A percentile compares a stretch with the other conserved stretches of the same genome.
Evolutionary conservation across 64 coral and sea anemone genomes (phyloP).

Genomic region (Exaiptasia diaphana): DNA sequence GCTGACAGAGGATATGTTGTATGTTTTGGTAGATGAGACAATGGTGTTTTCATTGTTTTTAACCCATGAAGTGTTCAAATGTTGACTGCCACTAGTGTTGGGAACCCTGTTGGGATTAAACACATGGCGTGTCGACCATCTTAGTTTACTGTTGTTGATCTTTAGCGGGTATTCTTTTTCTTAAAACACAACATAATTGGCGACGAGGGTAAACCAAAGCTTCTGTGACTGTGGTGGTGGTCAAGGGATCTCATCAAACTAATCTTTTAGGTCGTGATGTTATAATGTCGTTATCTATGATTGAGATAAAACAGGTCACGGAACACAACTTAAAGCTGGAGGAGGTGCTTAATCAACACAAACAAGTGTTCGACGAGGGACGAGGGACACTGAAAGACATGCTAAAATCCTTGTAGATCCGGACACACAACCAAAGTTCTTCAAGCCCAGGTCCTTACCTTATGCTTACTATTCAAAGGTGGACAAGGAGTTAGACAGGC

Average conservation of each 20-base stretch:
- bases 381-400: not conserved
- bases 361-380: not conserved
- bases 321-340: not conserved
- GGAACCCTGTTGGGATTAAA: too few relatives aligned
- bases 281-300: not conserved
- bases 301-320: not conserved
- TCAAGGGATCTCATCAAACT: not conserved
- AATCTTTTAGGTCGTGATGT: not conserved
- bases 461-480: conserved; percentile 6
- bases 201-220: too few relatives aligned
- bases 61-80: too few relatives aligned
- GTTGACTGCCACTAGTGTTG: too few relatives aligned
- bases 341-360: not conserved
- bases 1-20: too few relatives aligned
- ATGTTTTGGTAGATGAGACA: too few relatives aligned
- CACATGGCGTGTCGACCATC: too few relatives aligned
- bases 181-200: too few relatives aligned
- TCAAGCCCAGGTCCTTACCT: conserved; percentile 14
- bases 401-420: conserved; percentile 9
- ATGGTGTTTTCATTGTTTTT: too few relatives aligned
- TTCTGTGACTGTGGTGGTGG: not conserved
- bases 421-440: not conserved
- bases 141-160: too few relatives aligned
- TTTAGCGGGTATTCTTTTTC: too few relatives aligned
- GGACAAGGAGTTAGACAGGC: not conserved